phyloP scores from a whole-genome alignment of 64 coral and sea anemone species.

The Montipora efflorescens region DNA sequence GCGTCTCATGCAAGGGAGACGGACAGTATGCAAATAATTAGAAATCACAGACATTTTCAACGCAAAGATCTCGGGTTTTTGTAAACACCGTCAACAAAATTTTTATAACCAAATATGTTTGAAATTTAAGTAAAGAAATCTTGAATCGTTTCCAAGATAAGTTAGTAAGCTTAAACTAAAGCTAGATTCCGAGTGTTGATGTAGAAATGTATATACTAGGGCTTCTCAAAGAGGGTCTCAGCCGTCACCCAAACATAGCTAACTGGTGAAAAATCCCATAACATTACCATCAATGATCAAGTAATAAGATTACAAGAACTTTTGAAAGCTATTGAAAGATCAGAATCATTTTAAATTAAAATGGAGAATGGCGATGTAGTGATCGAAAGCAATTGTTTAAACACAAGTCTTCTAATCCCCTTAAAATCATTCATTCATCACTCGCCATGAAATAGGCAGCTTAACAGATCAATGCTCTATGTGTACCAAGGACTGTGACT shows the following conservation, averaged over 20 bases:
- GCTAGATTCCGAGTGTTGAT: not conserved
- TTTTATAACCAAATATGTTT: not conserved
- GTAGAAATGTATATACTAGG: not conserved
- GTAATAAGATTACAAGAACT: constrained; percentile 22
- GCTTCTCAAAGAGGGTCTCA: not conserved
- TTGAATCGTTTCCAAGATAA: constrained; percentile 3
- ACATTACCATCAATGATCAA: not conserved
- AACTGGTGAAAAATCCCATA: not conserved
- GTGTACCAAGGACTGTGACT: not conserved
- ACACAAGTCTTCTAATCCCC: constrained; percentile 24
- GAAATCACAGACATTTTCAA: too few relatives aligned
- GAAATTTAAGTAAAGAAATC: not conserved
- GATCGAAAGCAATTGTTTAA: not conserved
- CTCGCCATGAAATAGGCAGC: not conserved
- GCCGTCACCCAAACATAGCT: constrained; percentile 29
- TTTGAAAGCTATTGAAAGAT: constrained; percentile 48
- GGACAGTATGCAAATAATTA: too few relatives aligned
- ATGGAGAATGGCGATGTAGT: not conserved
- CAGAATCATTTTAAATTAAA: constrained; percentile 14
- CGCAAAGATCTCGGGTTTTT: not conserved
- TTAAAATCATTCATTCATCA: not conserved
- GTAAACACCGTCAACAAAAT: not conserved
- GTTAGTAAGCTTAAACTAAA: not conserved
- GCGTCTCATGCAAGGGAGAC: not conserved
- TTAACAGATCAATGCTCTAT: not conserved